Base-by-base conservation (phyloP, 2,797 vertebrate genomes). In the Cyclopterus lumpus region DNA sequence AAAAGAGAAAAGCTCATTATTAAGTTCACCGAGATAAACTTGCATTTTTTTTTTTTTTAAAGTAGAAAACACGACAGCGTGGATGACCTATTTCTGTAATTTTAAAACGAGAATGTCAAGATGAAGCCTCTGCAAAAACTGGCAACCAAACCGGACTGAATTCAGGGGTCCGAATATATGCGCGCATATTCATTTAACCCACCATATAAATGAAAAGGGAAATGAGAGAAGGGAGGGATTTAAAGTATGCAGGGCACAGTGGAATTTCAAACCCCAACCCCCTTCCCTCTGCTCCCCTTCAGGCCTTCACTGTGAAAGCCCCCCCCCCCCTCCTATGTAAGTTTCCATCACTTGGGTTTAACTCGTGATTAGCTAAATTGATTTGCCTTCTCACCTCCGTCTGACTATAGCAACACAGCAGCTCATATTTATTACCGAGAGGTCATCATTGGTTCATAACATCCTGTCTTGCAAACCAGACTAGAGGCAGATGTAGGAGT, bases 191-290 rank as follows among this genome's bases (percentile, higher is more conserved):
- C 73, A 87, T 82, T 90, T 83, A 63, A 83, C 80, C 80, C 77
- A 77, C 77, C 64, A 75, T 85, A 71, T 84, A 85, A 90, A 86
- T 77, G 46, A 87, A 86, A 86, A 87, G 81, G 75, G 83, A 84
- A 86, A 89, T 67, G 71, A 73, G 79, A 87, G 80, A 80, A 51
- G 82, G 88, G 81, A 80, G 88, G 79, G 85, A 81, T 87, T 84
- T 85, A 71, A 91, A 90, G 86, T 86, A 92, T 90, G 90, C 82
- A 81, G 77, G 81, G 75, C 91, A 88, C 81, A 84, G 80, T 84
- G 89, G 90, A 93, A 92, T 93, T 90, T 91, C 81, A 83, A 78
- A 58, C 77, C 82, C 82, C 40, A 83, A 77, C 77, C 80, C 75
- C 85, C 77, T 81, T 34, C 59, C 64, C 54, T 58, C 26, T 59